Conservation (phyloP, 2,888 invertebrate species). For the Dryobotodes eremita region DNA sequence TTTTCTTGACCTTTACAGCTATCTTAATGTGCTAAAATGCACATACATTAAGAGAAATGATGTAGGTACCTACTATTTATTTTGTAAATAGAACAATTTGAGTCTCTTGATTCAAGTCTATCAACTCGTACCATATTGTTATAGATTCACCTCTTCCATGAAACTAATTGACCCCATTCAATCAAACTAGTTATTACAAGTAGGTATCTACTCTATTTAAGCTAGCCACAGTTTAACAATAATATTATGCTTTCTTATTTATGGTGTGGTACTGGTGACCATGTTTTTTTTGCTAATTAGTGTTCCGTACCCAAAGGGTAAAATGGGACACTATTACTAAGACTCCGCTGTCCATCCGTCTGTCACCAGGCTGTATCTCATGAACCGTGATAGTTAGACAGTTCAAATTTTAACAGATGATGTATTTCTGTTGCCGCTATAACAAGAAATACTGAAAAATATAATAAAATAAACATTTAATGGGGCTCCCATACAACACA, state of each 20-base stretch:
- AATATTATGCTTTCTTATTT: neutral
- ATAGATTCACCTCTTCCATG: constrained; percentile 4
- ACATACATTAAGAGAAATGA: neutral
- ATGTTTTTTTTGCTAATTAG: too few species aligned
- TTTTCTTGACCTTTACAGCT: constrained; percentile 10
- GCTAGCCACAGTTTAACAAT: neutral
- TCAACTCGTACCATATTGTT: neutral
- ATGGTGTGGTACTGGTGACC: neutral
- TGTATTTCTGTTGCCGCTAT: too few species aligned
- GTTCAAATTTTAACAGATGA: too few species aligned
- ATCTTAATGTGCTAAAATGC: constrained; percentile 13
- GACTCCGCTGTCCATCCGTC: too few species aligned
- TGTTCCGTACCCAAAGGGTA: too few species aligned
- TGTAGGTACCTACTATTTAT: constrained; percentile 3
- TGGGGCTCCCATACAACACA: too few species aligned
- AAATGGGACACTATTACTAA: too few species aligned
- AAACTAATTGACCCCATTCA: constrained; percentile 35
- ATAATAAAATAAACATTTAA: too few species aligned
- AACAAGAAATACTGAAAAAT: too few species aligned
- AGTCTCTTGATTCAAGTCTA: constrained; percentile 40
- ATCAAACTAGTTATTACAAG: constrained; percentile 3
- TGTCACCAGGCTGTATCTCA: too few species aligned
- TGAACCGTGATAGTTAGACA: too few species aligned
- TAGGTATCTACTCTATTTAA: neutral
- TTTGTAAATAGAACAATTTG: constrained; percentile 24